These are phyloP conservation scores for Ophion ellenae DNA, from an alignment of 2,888 invertebrate species.

Conservation along the genomic window DNA sequence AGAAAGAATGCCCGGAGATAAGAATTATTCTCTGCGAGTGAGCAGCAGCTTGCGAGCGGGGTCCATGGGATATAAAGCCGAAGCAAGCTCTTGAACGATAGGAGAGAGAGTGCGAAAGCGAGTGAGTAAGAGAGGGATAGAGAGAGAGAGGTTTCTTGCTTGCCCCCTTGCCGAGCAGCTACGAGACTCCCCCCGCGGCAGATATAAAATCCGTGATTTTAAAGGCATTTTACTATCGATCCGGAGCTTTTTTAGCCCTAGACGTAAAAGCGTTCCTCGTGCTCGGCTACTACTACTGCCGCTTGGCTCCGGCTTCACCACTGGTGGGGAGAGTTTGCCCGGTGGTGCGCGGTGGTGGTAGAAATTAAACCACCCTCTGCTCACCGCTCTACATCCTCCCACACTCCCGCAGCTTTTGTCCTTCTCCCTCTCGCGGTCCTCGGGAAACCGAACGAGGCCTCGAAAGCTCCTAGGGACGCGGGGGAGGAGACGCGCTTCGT, in stretches of 20 bases:
- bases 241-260: constrained; percentile 86
- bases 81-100: constrained; percentile 38
- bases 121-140: constrained; percentile 33
- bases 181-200: constrained; percentile 80
- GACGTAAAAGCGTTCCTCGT: constrained; percentile 79
- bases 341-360: constrained; percentile 77
- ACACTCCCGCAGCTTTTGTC: constrained; percentile 63
- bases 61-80: constrained; percentile 50
- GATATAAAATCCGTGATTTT: constrained; percentile 88
- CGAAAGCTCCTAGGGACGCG: constrained; percentile 51
- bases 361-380: constrained; percentile 78
- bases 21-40: constrained; percentile 62
- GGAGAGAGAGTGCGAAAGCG: constrained; percentile 40
- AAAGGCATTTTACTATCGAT: constrained; percentile 88
- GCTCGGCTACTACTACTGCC: constrained; percentile 69
- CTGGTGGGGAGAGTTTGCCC: constrained; percentile 75
- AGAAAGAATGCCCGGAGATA: constrained; percentile 51
- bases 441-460: constrained; percentile 54
- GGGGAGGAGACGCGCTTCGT: constrained; percentile 71
- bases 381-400: constrained; percentile 59
- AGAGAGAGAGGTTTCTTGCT: constrained; percentile 37
- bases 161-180: constrained; percentile 54
- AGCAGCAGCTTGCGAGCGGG: constrained; percentile 57
- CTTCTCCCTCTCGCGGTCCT: constrained; percentile 55
- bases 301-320: constrained; percentile 56